Percentiles rank a stretch among this genome's conserved stretches.
These are phyloP conservation scores for Euwallacea similis DNA, from an alignment of 1,140 invertebrate species.

Conservation along the genomic window DNA sequence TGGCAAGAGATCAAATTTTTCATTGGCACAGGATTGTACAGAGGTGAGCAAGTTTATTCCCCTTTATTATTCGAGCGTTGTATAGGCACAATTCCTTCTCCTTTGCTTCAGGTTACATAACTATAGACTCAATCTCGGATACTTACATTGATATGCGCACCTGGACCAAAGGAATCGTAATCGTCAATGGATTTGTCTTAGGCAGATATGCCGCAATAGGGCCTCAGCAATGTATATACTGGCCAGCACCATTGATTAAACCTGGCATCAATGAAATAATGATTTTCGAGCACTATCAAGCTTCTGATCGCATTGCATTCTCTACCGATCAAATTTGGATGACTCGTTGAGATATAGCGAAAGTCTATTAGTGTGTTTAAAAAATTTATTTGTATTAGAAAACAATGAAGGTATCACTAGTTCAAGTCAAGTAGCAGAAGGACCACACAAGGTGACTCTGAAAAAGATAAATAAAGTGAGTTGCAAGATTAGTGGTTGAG, in stretches of 20 bases:
- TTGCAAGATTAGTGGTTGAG: too few relatives aligned
- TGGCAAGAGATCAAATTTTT: conserved; percentile 25
- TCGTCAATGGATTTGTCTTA: conserved; percentile 68
- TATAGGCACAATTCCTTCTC: too few relatives aligned
- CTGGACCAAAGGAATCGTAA: conserved; percentile 63
- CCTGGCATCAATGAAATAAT: conserved; percentile 56
- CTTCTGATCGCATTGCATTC: conserved; percentile 35
- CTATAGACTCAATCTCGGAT: conserved; percentile 15
- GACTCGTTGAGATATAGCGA: neutral
- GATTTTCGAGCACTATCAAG: conserved; percentile 52
- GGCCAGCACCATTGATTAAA: conserved; percentile 61
- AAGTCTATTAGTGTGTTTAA: too few relatives aligned
- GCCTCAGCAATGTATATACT: conserved; percentile 62
- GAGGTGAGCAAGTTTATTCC: conserved; percentile 29
- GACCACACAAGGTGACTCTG: too few relatives aligned
- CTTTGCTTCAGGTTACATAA: conserved; percentile 10
- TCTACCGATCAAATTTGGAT: conserved; percentile 40
- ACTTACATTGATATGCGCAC: conserved; percentile 53
- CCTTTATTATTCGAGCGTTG: too few relatives aligned
- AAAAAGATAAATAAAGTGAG: too few relatives aligned
- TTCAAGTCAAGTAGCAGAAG: too few relatives aligned
- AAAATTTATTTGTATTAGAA: too few relatives aligned
- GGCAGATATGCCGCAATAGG: conserved; percentile 62
- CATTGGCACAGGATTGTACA: conserved; percentile 48
- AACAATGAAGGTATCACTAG: too few relatives aligned